Evolutionary conservation across 2,797 vertebrate species (phyloP).

Genomic region (Holocentrus rufus): DNA sequence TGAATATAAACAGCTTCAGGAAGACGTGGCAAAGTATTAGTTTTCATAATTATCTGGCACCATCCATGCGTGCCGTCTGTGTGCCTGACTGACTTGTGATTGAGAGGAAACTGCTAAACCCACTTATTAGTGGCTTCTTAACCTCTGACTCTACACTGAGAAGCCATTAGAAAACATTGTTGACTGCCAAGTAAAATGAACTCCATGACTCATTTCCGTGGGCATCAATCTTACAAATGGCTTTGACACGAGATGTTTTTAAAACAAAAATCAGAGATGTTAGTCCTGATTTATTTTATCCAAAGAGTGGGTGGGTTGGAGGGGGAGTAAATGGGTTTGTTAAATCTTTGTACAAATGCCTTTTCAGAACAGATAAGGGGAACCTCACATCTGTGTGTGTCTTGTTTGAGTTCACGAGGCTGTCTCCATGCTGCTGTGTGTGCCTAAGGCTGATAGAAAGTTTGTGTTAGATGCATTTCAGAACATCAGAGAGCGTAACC

Average conservation of each 20-base stretch:
- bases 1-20: slow-evolving; percentile 29
- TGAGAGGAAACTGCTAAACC: slow-evolving; percentile 11
- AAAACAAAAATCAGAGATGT: not conserved
- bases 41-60: slow-evolving; percentile 50
- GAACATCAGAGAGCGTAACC: slow-evolving; percentile 57
- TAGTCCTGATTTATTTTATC: no score
- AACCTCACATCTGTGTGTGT: slow-evolving; percentile 7
- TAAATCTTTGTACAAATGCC: slow-evolving; percentile 10
- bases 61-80: slow-evolving; percentile 47
- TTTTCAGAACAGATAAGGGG: not conserved
- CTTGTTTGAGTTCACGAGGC: slow-evolving; percentile 4
- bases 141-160: slow-evolving; percentile 25
- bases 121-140: slow-evolving; percentile 30
- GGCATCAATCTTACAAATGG: not conserved
- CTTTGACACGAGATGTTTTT: not conserved
- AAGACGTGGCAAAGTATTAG: slow-evolving; percentile 27
- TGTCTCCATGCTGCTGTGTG: slow-evolving; percentile 13
- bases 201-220: not conserved
- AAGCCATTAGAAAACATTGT: slow-evolving; percentile 23
- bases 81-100: slow-evolving; percentile 23
- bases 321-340: not conserved
- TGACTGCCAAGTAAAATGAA: slow-evolving; percentile 46
- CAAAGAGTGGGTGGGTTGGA: no score
- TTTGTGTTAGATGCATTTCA: slow-evolving; percentile 37
- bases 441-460: slow-evolving; percentile 40